These are phyloP conservation scores for Pentalonia nigronervosa DNA, from an alignment of 1,140 invertebrate species.

Conservation along the genomic window DNA sequence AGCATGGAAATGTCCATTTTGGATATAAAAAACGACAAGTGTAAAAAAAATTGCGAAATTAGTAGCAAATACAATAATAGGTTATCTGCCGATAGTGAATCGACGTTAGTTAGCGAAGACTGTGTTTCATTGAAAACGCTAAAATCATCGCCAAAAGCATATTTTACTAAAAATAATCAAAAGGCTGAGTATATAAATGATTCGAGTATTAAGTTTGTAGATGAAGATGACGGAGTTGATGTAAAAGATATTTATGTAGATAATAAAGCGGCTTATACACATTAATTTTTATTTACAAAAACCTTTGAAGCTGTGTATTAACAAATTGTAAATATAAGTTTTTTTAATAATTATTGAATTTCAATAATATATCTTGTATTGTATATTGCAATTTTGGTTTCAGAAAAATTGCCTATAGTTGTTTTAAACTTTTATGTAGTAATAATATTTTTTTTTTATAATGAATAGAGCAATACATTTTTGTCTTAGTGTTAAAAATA, in stretches of 20 bases:
- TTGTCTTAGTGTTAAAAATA: conserved; percentile 4
- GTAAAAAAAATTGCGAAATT: conserved; percentile 61
- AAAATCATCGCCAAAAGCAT: conserved; percentile 62
- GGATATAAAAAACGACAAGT: conserved; percentile 62
- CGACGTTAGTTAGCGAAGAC: conserved; percentile 60
- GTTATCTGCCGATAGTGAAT: conserved; percentile 60
- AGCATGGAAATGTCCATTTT: conserved; percentile 59
- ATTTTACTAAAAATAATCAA: conserved; percentile 60
- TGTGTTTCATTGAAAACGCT: conserved; percentile 64
- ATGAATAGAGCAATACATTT: background rate
- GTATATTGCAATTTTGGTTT: background rate
- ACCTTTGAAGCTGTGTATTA: background rate
- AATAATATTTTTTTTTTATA: background rate
- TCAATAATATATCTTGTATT: background rate
- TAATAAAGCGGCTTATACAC: background rate
- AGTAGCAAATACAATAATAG: conserved; percentile 56
- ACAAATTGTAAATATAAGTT: background rate
- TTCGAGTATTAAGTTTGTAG: conserved; percentile 66
- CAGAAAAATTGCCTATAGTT: background rate
- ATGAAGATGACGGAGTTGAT: conserved; percentile 66
- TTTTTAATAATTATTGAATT: background rate
- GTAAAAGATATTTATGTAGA: conserved; percentile 32
- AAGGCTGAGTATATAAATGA: conserved; percentile 65
- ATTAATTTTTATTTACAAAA: background rate
- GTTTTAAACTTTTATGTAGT: background rate